Evolutionary conservation across 2,888 invertebrate species (phyloP), one percentile per base, ranked within the genome.

Genomic region (Drosophila limbata): DNA sequence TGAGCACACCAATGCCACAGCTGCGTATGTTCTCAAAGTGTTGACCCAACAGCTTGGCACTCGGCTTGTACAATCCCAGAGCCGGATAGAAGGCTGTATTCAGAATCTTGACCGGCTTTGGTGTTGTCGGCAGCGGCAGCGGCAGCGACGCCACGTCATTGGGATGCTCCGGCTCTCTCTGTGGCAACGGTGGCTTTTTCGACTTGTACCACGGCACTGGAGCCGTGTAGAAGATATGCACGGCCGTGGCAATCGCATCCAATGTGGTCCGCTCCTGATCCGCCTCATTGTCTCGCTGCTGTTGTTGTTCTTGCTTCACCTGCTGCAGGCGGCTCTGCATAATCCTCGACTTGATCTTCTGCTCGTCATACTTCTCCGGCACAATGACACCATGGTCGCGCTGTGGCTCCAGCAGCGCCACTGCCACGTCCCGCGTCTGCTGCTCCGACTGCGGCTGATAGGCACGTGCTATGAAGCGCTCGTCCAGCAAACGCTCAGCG

Each of bases 11-110:
- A 69, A 95, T 93, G 55, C 95, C 94, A 51, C 94, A 93, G 47
- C 92, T 93, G 50, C 93, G 92, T 13, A 95, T 93, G 90, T 94
- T 94, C 74, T 93, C 92, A 93, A 95, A 94, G 78, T 95, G 95
- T 56, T 93, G 91, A 25, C 93, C 91, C 37, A 95, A 91, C 37
- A 94, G 92, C 56, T 89, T 87, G 3, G 68, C 56, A 15, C 90
- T 91, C 9, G 90, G 90, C 61, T 82, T 92, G 81, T 92, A 92
- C 6, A 92, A 60, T 2, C 92, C 92, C 66, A 91, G 39, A 0
- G 91, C 86, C 10, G 93, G 92, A 90, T 92, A 92, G 76, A 92
- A 92, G 37, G 92, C 90, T 3, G 90, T 91, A 68, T 93, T 92
- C 4, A 92, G 74, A 3, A 91, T 88, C 56, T 85, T 81, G 1